Evolutionary conservation across 2,113 vertebrate genomes (phyloP), one percentile per base, ranked within the genome.

Genomic region (Cynoglossus semilaevis): DNA sequence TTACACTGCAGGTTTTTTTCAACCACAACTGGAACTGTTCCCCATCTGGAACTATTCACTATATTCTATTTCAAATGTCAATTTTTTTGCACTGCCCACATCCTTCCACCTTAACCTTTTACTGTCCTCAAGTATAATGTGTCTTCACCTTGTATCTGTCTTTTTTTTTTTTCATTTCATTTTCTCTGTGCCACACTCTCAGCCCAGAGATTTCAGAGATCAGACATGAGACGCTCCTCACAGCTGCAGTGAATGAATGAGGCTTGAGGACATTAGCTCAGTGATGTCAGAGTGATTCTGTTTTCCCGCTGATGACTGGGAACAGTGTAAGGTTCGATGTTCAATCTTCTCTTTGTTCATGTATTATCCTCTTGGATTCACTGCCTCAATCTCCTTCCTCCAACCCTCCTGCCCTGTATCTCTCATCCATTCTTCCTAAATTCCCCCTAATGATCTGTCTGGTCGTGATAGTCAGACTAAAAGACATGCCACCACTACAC

Each of bases 251-350:
- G 77, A 63, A 71, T 76, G 53, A 68, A 78, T 51, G 56, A 73
- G 58, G 69, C 68, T 73, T 60, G 51, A 73, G 65, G 73, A 81
- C 75, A 79, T 79, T 76, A 82, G 66, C 55, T 61, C 4, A n/a
- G 70, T 63, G 64, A 74, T 74, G 69, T 74, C 76, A 73, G 61
- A 50, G 61, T 67, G 56, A 70, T 76, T 67, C 68, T 74, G 51
- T 46, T 51, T 51, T 14, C 11, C 53, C 5, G 2, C 51, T 61
- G 60, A 77, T 79, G 71, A 80, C 58, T 56, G 62, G 63, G 68
- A 83, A 51, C 67, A 56, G 44, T 70, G 49, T 58, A 67, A 42
- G 17, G 59, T 40, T 43, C 63, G 55, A 75, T 54, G 50, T 73
- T 73, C 43, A 19, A 58, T 74, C 53, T 62, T 65, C 35, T 48